Conservation (phyloP, 2,797 vertebrate species). For the Premnoplex brunnescens region DNA sequence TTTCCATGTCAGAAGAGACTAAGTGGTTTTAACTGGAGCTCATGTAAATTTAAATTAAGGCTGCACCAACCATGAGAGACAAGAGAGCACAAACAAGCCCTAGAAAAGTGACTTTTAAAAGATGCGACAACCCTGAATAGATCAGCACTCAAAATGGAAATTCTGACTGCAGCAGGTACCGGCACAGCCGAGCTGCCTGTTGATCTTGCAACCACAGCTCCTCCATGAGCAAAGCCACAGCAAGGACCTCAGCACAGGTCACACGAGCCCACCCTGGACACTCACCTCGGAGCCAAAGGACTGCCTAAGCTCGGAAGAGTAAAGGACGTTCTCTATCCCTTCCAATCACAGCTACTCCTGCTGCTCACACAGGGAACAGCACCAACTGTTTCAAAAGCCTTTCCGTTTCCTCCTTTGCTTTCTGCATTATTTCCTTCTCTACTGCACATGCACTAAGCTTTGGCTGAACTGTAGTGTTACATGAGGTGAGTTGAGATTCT, state of each 20-base stretch:
- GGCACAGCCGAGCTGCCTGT: background rate
- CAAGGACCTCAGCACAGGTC: background rate
- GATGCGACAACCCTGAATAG: background rate
- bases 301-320: background rate
- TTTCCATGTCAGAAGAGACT: background rate
- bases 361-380: background rate
- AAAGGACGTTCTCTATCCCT: background rate
- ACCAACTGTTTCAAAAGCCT: background rate
- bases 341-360: accelerated
- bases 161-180: background rate
- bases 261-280: background rate
- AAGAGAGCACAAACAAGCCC: background rate
- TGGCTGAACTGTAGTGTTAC: background rate
- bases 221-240: background rate
- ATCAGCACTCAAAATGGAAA: background rate
- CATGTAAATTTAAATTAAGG: background rate
- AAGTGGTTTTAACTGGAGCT: background rate
- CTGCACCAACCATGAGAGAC: background rate
- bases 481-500: background rate
- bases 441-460: background rate
- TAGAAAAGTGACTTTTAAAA: background rate
- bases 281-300: background rate
- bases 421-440: background rate
- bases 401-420: background rate
- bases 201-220: background rate